phyloP scores from a whole-genome alignment of 2,113 vertebrate species.

The Mesembrinibis cayennensis region DNA sequence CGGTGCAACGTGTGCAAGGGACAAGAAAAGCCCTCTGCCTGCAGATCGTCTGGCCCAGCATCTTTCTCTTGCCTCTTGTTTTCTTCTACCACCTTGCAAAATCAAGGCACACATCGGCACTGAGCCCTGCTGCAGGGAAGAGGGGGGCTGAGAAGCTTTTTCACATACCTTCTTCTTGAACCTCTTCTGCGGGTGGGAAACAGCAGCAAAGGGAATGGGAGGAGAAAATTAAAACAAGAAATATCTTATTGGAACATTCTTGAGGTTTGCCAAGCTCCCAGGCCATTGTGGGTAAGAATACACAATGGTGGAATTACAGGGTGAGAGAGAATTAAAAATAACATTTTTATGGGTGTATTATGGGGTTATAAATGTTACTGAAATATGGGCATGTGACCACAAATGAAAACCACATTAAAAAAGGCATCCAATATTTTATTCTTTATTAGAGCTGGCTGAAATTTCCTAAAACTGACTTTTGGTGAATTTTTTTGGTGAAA shows the following conservation, averaged over 20 bases:
- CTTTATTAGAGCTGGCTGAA: constrained; percentile 50
- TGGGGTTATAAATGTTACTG: constrained; percentile 26
- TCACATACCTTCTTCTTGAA: constrained; percentile 85
- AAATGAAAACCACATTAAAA: constrained; percentile 6
- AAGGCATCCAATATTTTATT: background rate
- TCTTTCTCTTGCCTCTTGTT: background rate
- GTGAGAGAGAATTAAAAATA: constrained; percentile 14
- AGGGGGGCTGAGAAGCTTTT: constrained; percentile 25
- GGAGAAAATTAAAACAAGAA: constrained; percentile 46
- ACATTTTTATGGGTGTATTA: background rate
- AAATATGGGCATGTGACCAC: constrained; percentile 4
- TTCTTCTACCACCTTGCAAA: constrained; percentile 11
- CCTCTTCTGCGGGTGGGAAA: constrained; percentile 65
- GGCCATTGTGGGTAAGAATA: background rate
- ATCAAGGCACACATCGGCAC: rapidly evolving
- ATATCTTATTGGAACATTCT: background rate
- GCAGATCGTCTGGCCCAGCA: background rate
- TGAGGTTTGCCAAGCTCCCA: constrained; percentile 1
- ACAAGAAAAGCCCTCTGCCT: background rate
- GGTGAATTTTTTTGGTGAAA: background rate
- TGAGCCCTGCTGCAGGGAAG: background rate
- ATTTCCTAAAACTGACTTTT: background rate
- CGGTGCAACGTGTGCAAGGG: background rate
- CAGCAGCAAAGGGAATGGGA: background rate
- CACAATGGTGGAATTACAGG: background rate